phyloP scores from a whole-genome alignment of 2,113 vertebrate genomes.

The Indri indri region DNA sequence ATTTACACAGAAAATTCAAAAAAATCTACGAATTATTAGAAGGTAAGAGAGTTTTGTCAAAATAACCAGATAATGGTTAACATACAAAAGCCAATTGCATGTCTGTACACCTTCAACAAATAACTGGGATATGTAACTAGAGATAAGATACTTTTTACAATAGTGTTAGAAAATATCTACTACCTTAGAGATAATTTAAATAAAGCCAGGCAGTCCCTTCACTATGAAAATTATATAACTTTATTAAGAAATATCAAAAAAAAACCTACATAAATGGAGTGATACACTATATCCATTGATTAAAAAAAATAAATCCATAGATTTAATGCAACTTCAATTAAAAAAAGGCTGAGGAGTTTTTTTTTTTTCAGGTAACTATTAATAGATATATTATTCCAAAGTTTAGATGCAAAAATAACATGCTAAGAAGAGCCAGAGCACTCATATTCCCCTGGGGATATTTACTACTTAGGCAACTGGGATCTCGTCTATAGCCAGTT shows the following conservation, averaged over 20 bases:
- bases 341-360: not conserved
- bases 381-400: not conserved
- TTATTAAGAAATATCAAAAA: not conserved
- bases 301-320: not conserved
- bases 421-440: not conserved
- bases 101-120: not conserved
- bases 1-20: not conserved
- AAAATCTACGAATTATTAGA: not conserved
- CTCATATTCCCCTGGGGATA: not conserved
- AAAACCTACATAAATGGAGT: not conserved
- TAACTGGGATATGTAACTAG: not conserved
- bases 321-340: not conserved
- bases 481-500: not conserved
- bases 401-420: not conserved
- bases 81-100: not conserved
- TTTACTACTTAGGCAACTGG: not conserved
- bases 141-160: not conserved
- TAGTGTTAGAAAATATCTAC: not conserved
- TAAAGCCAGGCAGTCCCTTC: not conserved
- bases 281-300: not conserved
- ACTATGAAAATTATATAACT: not conserved
- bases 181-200: not conserved
- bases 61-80: not conserved
- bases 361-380: not conserved
- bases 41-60: not conserved